Percentiles rank a stretch among this genome's conserved stretches.
These are phyloP conservation scores for Mirza zaza DNA, from an alignment of 2,113 vertebrate genomes.

Conservation along the genomic window DNA sequence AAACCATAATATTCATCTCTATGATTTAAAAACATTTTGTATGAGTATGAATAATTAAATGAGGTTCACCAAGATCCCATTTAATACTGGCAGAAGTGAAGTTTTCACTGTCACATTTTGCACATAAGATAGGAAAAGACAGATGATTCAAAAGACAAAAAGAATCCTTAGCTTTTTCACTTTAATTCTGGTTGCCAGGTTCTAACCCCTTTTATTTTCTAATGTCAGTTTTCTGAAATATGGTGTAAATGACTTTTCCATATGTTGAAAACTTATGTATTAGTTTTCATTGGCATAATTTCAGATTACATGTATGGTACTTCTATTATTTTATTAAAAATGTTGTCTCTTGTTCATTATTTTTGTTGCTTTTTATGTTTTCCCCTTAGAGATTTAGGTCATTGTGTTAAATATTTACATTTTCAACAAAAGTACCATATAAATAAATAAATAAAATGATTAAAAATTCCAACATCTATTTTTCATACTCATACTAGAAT, in stretches of 20 bases:
- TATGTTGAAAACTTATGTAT: background rate
- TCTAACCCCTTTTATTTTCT: background rate
- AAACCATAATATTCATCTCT: background rate
- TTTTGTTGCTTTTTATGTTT: background rate
- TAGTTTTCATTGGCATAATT: background rate
- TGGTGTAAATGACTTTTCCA: background rate
- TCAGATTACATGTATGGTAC: background rate
- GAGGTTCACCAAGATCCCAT: background rate
- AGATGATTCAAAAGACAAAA: background rate
- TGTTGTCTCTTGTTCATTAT: background rate
- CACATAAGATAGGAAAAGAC: background rate
- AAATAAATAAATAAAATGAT: background rate
- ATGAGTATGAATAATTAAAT: background rate
- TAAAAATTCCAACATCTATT: background rate
- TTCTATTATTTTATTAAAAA: constrained; percentile 2
- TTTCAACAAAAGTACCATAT: background rate
- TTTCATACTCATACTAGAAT: background rate
- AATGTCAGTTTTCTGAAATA: constrained; percentile 2
- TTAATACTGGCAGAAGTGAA: background rate
- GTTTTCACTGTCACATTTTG: background rate
- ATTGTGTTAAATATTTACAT: background rate
- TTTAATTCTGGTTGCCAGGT: background rate
- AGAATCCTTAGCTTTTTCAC: background rate
- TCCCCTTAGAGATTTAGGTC: background rate
- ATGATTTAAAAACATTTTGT: constrained; percentile 18